Evolutionary conservation across 2,888 invertebrate genomes (phyloP), one percentile per base, ranked within the genome.

Genomic region (Apamea anceps): DNA sequence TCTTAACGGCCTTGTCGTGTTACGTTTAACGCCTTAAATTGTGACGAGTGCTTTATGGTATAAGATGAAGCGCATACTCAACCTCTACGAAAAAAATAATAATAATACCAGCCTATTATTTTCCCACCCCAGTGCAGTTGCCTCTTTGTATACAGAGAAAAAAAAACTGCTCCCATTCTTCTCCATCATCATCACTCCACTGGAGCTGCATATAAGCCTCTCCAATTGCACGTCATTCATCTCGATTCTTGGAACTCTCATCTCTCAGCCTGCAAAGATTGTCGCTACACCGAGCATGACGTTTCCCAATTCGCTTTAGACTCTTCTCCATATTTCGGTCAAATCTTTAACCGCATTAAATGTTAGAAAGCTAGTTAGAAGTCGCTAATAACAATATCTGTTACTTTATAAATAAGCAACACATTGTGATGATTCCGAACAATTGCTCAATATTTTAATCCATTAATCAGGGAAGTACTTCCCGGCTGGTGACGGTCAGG

Each of bases 11-110:
- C 77, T 84, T 75, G 75, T 48, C 57, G 76, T 65, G 63, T 72
- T 45, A n/a, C 0, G 4, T 68, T 84, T 84, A 37, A 80, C 72
- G 80, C 72, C 75, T 65, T 77, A 78, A 84, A 68, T 74, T 76
- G 42, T 65, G 72, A 70, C 74, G 57, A 72, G 51, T 54, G 42
- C 15, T 45, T 32, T 78, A 13, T 57, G 21, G 7, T 18, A 13
- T 85, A 45, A 73, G 75, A 8, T 45, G 32, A n/a, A 63, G 72
- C 68, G 68, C 75, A 75, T 18, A 83, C 57, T 32, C 8, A 15
- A 60, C 1, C 4, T 60, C n/a, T n/a, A 12, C 25, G 57, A 4
- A 57, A 12, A 60, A n/a, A 57, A 12, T 57, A n/a, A 60, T n/a
- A n/a, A n/a, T 60, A n/a, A 21, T 54, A 21, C 21, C 0, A 25